Conservation (phyloP, 2,113 vertebrate species). For the Penelope pileata region DNA sequence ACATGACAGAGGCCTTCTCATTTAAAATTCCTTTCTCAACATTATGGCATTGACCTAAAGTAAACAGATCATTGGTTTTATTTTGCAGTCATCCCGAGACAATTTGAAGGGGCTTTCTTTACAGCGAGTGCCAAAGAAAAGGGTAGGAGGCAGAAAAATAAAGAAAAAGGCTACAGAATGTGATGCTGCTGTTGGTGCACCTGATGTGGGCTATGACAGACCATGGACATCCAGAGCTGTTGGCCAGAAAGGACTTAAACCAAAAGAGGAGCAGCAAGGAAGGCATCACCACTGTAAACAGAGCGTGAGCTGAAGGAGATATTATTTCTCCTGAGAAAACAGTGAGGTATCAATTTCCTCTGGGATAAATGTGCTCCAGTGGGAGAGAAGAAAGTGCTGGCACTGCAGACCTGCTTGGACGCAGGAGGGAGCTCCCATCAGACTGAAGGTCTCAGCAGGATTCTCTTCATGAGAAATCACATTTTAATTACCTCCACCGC, state of each 20-base stretch:
- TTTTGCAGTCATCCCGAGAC: not conserved
- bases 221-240: not conserved
- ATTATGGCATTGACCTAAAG: not conserved
- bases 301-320: not conserved
- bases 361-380: not conserved
- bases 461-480: not conserved
- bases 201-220: not conserved
- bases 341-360: not conserved
- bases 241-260: not conserved
- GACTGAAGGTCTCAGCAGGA: not conserved
- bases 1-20: not conserved
- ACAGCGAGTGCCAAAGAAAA: not conserved
- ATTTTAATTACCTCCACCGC: constrained; percentile 3
- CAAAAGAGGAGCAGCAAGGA: not conserved
- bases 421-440: constrained; percentile 1
- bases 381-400: not conserved
- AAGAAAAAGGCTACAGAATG: not conserved
- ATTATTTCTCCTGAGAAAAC: not conserved
- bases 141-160: not conserved
- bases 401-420: not conserved
- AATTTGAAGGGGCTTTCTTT: not conserved
- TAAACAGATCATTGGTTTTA: not conserved
- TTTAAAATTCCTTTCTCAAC: not conserved
- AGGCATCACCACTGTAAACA: accelerated
- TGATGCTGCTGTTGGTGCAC: not conserved